A percentile compares a stretch with the other conserved stretches of the same genome.
phyloP scores from a whole-genome alignment of 2,113 vertebrate genomes.

The Myrmecophaga tridactyla region DNA sequence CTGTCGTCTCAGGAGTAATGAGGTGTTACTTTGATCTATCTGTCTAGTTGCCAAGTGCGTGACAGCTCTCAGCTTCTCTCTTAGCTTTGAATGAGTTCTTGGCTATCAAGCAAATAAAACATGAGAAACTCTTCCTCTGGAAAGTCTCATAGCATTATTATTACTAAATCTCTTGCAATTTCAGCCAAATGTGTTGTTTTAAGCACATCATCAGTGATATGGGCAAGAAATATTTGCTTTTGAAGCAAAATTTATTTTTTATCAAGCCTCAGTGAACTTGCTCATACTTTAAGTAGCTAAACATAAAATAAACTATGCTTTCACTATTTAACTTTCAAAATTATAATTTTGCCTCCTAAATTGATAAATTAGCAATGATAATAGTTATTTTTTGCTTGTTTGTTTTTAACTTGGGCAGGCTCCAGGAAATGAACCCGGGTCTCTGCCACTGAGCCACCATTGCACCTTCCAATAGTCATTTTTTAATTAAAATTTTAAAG shows the following conservation, averaged over 20 bases:
- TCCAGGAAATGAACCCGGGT: no score
- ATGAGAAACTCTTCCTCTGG: not conserved
- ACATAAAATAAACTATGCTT: not conserved
- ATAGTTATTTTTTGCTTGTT: not conserved
- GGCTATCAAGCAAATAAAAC: not conserved
- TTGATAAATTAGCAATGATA: not conserved
- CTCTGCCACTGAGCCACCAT: no score
- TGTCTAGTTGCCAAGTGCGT: not conserved
- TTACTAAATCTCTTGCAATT: not conserved
- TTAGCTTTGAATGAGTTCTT: not conserved
- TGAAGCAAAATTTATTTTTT: not conserved
- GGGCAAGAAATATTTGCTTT: not conserved
- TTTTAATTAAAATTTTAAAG: no score
- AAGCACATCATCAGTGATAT: not conserved
- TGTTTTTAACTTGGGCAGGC: no score
- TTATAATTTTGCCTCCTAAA: not conserved
- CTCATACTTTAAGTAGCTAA: not conserved
- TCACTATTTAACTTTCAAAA: not conserved
- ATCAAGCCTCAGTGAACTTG: not conserved
- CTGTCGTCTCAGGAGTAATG: conserved; percentile 14
- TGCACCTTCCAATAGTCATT: no score
- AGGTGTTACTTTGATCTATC: conserved; percentile 32
- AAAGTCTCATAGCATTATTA: not conserved
- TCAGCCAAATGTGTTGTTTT: not conserved
- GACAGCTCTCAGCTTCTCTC: not conserved